Base-by-base conservation (phyloP, 1,140 invertebrate species). In the Conus betulinus region DNA sequence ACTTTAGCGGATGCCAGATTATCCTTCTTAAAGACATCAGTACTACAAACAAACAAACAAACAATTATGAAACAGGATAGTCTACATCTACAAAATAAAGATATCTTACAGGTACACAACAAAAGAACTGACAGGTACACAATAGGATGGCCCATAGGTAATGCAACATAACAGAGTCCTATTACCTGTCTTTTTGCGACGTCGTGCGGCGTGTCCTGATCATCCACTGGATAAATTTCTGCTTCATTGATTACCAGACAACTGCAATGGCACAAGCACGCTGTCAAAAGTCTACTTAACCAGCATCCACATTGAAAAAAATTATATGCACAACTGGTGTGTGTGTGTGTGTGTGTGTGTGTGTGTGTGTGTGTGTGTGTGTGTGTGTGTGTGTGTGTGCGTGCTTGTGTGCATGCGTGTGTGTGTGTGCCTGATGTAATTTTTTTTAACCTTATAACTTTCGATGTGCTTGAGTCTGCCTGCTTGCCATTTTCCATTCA, bases 101-200 rank as follows among this genome's bases (percentile, higher is more conserved):
- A 11, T 60, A 76, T 25, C 8, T 27, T 20, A 0, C 3, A n/a
- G 23, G 27, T 27, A 17, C 23, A 76, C 39, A 39, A 39, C 39
- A 39, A 39, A 39, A 39, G 39, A 39, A 39, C 39, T 25, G 27
- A 11, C 74, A 76, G 27, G 8, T 25, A 11, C 74, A 76, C 23
- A 76, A 60, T 60, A 60, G 15, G 57, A 60, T 11, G 15, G 57
- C 15, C 15, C 57, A 8, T 60, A 60, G 15, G 15, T 4, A 60
- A 8, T 60, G 57, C 8, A 15, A 60, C 8, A 60, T 11, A 8
- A 60, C 57, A 60, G 57, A 60, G 57, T 5, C 15, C 15, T 53
- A 96, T 95, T 51, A 98, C 92, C 93, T 96, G 96, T 87, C 91
- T 86, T 91, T 91, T 94, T 94, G 85, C 94, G 88, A 89, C 93